A percentile compares a stretch with the other conserved stretches of the same genome.
Evolutionary conservation across 1,140 invertebrate species (phyloP).

Genomic region (Argopecten irradians): DNA sequence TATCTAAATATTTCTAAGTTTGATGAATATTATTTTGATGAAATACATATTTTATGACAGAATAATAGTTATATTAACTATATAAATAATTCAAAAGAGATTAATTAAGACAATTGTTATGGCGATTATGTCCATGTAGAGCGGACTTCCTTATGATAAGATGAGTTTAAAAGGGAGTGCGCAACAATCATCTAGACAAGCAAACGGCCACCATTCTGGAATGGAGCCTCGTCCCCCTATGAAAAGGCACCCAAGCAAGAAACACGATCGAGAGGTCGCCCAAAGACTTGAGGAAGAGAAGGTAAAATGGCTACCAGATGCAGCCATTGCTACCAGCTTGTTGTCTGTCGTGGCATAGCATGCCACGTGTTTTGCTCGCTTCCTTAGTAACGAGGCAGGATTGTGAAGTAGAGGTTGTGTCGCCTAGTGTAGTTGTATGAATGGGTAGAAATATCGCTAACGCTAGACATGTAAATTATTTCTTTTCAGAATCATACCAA

Average conservation of each 20-base stretch:
- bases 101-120: no score
- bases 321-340: neutral
- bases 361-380: neutral
- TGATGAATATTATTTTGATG: neutral
- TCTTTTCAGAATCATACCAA: slow-evolving; percentile 17
- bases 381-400: neutral
- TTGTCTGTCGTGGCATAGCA: neutral
- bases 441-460: neutral
- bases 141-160: neutral
- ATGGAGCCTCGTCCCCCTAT: neutral
- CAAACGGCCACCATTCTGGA: neutral
- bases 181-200: neutral
- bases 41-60: neutral
- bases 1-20: neutral
- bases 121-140: neutral
- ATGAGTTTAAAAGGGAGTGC: neutral
- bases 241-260: neutral
- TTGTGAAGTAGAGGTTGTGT: neutral
- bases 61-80: neutral
- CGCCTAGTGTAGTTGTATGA: neutral
- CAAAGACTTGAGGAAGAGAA: neutral
- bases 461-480: neutral
- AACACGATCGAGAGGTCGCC: neutral
- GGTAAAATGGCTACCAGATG: slow-evolving; percentile 15
- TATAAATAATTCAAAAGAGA: no score